Base-by-base conservation (phyloP, 2,888 invertebrate genomes). In the Pardosa pseudoannulata region DNA sequence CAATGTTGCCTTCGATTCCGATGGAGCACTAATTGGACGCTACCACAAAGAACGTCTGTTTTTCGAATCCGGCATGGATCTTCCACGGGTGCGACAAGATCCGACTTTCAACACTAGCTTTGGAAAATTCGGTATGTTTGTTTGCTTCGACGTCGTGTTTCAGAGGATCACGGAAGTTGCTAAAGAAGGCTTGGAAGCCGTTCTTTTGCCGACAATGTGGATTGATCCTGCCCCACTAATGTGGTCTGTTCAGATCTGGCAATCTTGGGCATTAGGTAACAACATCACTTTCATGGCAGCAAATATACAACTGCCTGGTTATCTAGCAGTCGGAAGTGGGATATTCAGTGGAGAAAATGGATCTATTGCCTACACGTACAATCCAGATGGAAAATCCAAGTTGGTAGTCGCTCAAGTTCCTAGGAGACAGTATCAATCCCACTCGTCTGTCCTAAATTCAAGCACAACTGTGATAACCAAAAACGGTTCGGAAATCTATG, bases 121-220 rank as follows among this genome's bases (percentile, higher is more conserved):
- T 36, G 89, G 89, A 0, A 94, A 93, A 11, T 96, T 96, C 90
- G 96, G 96, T 0, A 94, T 95, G 89, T 95, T 95, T 90, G 94
- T 95, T 70, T 97, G 97, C 91, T 97, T 96, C 90, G 97, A 97
- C 90, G 93, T 97, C 9, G 91, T 96, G 89, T 96, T 95, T 92
- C 93, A 94, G 89, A 92, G 93, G 5, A 96, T 96, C 0, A 92
- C 95, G 9, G 92, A 93, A 83, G 91, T 94, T 13, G 92, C 94
- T 0, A 91, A 93, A 88, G 89, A 91, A 1, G 92, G 93, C 0
- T 90, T 95, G 0, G 94, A 93, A 23, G 94, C 95, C 89, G 91
- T 96, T 13, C 91, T 95, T 0, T 95, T 94, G 89, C 93, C 95
- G 0, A 94, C 95, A 0, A 95, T 95, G 92, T 97, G 97, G 97